Evolutionary conservation across 2,888 invertebrate genomes (phyloP).

Genomic region (Cancer borealis): DNA sequence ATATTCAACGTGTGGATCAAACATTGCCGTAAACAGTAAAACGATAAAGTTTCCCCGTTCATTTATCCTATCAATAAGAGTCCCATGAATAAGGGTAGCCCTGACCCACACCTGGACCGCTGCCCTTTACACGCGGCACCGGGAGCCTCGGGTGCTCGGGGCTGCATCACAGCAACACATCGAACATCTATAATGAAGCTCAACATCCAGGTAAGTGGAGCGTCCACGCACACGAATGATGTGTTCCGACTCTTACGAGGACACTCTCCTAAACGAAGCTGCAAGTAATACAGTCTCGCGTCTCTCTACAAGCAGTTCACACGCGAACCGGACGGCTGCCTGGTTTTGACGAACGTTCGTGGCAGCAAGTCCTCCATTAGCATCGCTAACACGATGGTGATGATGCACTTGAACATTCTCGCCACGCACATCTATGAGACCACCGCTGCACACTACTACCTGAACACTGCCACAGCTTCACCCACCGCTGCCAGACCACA

Average conservation of each 20-base stretch:
- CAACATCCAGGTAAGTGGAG: not conserved
- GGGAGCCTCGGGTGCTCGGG: not conserved
- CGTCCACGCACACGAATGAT: not conserved
- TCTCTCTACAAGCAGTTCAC: conserved; percentile 22
- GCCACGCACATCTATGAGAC: not conserved
- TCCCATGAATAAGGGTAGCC: not conserved
- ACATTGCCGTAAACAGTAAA: not conserved
- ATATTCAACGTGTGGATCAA: not conserved
- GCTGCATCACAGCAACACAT: conserved; percentile 30
- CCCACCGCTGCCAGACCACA: not conserved
- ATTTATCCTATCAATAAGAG: not conserved
- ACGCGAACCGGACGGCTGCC: not conserved
- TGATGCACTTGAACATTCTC: not conserved
- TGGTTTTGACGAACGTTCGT: not conserved
- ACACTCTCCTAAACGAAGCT: not conserved
- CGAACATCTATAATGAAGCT: conserved; percentile 29
- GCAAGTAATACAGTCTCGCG: not conserved
- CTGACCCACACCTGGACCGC: not conserved
- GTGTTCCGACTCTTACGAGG: not conserved
- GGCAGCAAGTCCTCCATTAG: not conserved
- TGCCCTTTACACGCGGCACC: not conserved
- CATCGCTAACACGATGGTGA: not conserved
- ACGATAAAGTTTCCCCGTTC: not conserved
- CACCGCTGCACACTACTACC: conserved; percentile 13
- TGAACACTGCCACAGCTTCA: not conserved